Conservation (phyloP, 1,140 invertebrate genomes). For the Druon quercuslanigerum region DNA sequence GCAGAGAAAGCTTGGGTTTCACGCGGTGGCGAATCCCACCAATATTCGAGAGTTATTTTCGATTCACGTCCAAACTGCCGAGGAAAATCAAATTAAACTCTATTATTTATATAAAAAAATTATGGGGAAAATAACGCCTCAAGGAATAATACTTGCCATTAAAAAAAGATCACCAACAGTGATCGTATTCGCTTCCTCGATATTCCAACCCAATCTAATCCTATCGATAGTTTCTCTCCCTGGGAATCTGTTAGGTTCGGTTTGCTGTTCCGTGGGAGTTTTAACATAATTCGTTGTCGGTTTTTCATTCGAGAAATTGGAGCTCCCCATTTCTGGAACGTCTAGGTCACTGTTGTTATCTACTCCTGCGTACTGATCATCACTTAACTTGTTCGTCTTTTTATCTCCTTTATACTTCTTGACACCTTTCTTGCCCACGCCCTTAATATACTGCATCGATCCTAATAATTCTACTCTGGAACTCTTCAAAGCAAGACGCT, state of each 20-base stretch:
- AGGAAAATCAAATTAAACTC: constrained; percentile 28
- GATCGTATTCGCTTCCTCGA: constrained; percentile 83
- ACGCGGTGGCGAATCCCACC: constrained; percentile 79
- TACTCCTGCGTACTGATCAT: constrained; percentile 56
- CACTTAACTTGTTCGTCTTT: constrained; percentile 51
- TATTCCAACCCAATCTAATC: constrained; percentile 87
- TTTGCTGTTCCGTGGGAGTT: constrained; percentile 43
- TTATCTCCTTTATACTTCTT: constrained; percentile 70
- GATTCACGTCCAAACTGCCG: constrained; percentile 86
- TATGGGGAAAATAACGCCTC: background rate
- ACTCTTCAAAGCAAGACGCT: constrained; percentile 79
- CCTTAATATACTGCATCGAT: constrained; percentile 69
- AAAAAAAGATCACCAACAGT: constrained; percentile 94
- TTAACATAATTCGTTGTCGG: constrained; percentile 36
- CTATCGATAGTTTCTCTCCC: constrained; percentile 76
- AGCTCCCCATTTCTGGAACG: constrained; percentile 57
- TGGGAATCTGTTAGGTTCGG: constrained; percentile 67
- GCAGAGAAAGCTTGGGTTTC: constrained; percentile 50
- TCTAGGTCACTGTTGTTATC: constrained; percentile 71
- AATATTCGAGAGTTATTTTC: constrained; percentile 88
- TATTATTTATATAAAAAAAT: background rate
- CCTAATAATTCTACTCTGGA: constrained; percentile 67
- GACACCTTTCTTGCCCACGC: constrained; percentile 70
- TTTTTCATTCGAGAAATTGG: constrained; percentile 62
- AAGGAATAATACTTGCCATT: constrained; percentile 78